These are phyloP conservation scores for Buceros bicornis DNA, from an alignment of 2,797 vertebrate genomes.

Conservation along the genomic window DNA sequence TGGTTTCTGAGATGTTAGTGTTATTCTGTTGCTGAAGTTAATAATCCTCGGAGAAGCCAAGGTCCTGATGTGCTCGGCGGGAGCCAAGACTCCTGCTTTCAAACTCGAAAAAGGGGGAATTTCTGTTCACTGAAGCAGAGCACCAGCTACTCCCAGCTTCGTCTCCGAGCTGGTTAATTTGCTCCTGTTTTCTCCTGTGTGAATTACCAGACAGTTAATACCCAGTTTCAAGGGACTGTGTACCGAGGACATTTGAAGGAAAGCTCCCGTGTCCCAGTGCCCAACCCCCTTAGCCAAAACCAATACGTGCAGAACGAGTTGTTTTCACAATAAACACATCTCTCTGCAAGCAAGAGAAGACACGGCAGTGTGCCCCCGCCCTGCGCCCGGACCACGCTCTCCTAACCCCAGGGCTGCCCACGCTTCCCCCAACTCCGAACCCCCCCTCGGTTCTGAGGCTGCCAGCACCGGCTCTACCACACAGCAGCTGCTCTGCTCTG, in stretches of 20 bases:
- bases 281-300: fast-evolving
- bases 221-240: not conserved
- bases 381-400: too few species aligned
- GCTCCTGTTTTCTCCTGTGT: not conserved
- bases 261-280: fast-evolving
- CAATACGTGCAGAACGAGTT: not conserved
- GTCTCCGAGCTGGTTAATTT: not conserved
- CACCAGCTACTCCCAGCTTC: not conserved
- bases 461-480: not conserved
- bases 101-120: not conserved
- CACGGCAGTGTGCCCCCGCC: not conserved
- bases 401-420: not conserved
- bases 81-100: not conserved
- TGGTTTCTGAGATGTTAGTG: not conserved
- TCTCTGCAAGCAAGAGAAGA: not conserved
- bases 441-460: not conserved
- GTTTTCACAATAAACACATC: not conserved
- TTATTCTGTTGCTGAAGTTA: not conserved
- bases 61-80: not conserved
- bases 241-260: not conserved
- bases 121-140: not conserved
- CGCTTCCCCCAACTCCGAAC: not conserved
- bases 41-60: not conserved
- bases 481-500: not conserved
- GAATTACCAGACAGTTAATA: not conserved